Base-by-base conservation (phyloP, 2,888 invertebrate species). In the Drosophila heteroneura region DNA sequence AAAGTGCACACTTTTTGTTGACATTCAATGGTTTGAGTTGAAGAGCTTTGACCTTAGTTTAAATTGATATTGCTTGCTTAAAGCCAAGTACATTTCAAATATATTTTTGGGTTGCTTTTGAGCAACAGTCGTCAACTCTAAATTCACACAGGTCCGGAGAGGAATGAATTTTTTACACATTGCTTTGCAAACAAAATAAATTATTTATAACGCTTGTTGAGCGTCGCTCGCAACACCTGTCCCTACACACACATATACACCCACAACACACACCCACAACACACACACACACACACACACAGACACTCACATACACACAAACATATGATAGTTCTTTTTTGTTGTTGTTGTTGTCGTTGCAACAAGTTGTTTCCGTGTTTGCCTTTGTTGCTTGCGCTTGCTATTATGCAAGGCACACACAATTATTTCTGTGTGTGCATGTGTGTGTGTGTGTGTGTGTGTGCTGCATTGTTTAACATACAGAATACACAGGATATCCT, bases 301-400 rank as follows among this genome's bases (percentile, higher is more conserved):
- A 53, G 32, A 63, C 53, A 30, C 57, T 52, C 60, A 71, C 47
- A 35, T n/a, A n/a, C 49, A 41, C 32, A 51, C 28, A 66, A 14
- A 28, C 35, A 49, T 26, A 33, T 22, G 51, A 41, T 49, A 12
- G 37, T 41, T 67, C 47, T 7, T 70, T 49, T 37, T 39, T 39
- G 39, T 59, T 51, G 22, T 57, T 58, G 66, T 64, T 76, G 14
- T 26, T 71, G 69, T 76, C 73, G 85, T 87, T 85, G 85, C 85
- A 89, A 89, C 90, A 85, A 85, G 90, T 85, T 84, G 90, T 87
- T 82, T 89, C 88, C 85, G 77, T 87, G 88, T 85, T 88, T 88
- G 88, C 71, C 68, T 75, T 86, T 83, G 76, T 67, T 65, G 72
- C 69, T 57, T 74, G 67, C 54, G 62, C 54, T 74, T 44, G 72